These are phyloP conservation scores for Enteromius argenteus DNA, from an alignment of 2,797 vertebrate genomes.

Conservation along the genomic window DNA sequence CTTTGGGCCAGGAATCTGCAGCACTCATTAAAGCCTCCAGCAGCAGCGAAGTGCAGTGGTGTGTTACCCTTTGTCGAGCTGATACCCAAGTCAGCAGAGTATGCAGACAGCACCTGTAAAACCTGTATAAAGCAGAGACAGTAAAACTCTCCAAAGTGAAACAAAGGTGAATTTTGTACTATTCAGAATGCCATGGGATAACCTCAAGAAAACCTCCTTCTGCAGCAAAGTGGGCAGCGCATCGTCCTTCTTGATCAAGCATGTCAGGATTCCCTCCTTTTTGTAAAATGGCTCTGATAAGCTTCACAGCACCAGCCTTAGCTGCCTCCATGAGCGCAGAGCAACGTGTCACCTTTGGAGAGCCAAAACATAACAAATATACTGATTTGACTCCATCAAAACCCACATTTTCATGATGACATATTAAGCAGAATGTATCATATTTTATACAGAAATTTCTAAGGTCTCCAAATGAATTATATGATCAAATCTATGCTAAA, in stretches of 20 bases:
- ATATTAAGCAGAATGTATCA: neutral
- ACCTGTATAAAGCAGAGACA: conserved; percentile 51
- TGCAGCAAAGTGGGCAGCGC: conserved; percentile 84
- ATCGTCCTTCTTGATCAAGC: conserved; percentile 77
- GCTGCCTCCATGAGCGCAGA: conserved; percentile 84
- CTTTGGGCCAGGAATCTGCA: conserved; percentile 87
- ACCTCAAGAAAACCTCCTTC: conserved; percentile 85
- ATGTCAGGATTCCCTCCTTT: conserved; percentile 78
- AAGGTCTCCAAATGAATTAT: neutral
- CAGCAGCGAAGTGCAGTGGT: conserved; percentile 81
- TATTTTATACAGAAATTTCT: neutral
- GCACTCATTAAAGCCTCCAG: conserved; percentile 81
- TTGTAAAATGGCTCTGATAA: conserved; percentile 79
- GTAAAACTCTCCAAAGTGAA: neutral
- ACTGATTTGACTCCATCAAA: neutral
- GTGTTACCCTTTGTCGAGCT: conserved; percentile 81
- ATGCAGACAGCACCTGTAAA: conserved; percentile 68
- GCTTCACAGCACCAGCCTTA: conserved; percentile 73
- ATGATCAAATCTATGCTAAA: neutral
- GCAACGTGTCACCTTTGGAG: conserved; percentile 77
- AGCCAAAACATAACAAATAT: neutral
- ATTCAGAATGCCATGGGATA: neutral
- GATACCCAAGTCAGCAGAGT: conserved; percentile 78
- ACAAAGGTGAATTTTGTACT: neutral
- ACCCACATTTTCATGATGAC: neutral